These are phyloP conservation scores for Oxyscelio sp. DNA, from an alignment of 2,888 invertebrate genomes.

Conservation along the genomic window DNA sequence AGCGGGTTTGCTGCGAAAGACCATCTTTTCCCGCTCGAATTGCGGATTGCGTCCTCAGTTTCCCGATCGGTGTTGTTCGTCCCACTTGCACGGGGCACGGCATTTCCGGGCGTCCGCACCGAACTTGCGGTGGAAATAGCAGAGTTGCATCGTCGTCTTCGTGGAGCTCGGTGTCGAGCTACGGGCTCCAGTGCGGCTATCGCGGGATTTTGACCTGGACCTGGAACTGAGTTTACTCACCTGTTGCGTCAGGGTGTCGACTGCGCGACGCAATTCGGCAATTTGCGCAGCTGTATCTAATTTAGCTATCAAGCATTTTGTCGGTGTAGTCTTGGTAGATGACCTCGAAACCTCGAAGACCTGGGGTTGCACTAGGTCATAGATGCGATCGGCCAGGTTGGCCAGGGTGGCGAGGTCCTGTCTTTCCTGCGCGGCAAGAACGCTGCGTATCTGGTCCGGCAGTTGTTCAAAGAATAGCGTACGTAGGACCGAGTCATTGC, in stretches of 20 bases:
- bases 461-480: conserved; percentile 38
- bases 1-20: conserved; percentile 5
- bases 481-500: neutral
- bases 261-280: too few relatives aligned
- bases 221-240: neutral
- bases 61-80: too few relatives aligned
- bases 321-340: too few relatives aligned
- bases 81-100: neutral
- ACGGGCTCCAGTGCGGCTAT: too few relatives aligned
- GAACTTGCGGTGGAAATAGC: neutral
- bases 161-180: neutral
- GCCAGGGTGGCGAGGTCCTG: conserved; percentile 10
- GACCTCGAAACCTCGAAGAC: neutral
- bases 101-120: neutral
- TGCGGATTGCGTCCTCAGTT: too few relatives aligned
- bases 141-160: too few relatives aligned
- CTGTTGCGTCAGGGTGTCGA: neutral
- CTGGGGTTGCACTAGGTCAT: neutral
- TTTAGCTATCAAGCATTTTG: too few relatives aligned
- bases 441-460: neutral
- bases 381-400: neutral
- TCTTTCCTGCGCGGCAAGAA: neutral
- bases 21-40: too few relatives aligned
- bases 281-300: too few relatives aligned
- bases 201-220: too few relatives aligned